Percentiles rank a stretch among this genome's conserved stretches.
phyloP scores from a whole-genome alignment of 2,888 invertebrate genomes.

The Buathra laborator region DNA sequence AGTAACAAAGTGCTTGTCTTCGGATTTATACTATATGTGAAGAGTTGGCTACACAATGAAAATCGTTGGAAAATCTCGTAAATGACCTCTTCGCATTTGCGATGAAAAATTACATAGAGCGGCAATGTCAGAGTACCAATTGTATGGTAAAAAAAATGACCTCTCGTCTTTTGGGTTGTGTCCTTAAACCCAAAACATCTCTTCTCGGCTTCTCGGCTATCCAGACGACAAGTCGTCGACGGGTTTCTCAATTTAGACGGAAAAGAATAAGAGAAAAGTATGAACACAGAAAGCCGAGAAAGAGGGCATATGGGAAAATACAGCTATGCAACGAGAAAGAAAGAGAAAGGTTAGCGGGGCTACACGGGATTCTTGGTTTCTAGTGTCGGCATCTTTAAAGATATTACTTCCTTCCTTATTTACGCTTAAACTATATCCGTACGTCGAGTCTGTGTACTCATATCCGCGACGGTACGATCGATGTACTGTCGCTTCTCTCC shows the following conservation, averaged over 20 bases:
- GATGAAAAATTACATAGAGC: slow-evolving; percentile 7
- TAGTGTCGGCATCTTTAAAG: slow-evolving; percentile 75
- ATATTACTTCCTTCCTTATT: slow-evolving; percentile 82
- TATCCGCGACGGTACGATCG: slow-evolving; percentile 7
- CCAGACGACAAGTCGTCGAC: neutral
- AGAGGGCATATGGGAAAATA: neutral
- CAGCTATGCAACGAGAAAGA: neutral
- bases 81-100: neutral
- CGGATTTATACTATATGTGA: neutral
- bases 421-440: slow-evolving; percentile 76
- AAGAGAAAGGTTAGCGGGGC: slow-evolving; percentile 4
- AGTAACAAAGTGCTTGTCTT: neutral
- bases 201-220: neutral
- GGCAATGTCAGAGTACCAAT: slow-evolving; percentile 25
- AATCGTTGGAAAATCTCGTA: neutral
- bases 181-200: slow-evolving; percentile 35
- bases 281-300: slow-evolving; percentile 39
- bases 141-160: slow-evolving; percentile 11
- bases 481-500: neutral
- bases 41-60: neutral
- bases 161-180: neutral
- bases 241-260: slow-evolving; percentile 61
- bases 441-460: slow-evolving; percentile 50
- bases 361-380: slow-evolving; percentile 17
- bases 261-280: slow-evolving; percentile 72